Conservation (phyloP, 2,888 invertebrate genomes). For the Disparrhopalites patrizii region DNA sequence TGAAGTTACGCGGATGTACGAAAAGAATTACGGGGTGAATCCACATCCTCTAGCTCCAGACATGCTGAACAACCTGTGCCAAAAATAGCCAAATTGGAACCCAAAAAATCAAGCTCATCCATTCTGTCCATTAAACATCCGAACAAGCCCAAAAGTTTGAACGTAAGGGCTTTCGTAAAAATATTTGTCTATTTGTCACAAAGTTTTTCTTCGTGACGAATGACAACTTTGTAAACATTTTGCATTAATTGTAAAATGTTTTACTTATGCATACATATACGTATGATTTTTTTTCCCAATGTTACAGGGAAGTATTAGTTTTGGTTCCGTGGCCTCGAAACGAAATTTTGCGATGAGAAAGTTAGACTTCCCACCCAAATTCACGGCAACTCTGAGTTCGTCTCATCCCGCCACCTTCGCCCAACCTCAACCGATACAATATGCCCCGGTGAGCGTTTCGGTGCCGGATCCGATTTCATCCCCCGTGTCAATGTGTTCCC, state of each 20-base stretch:
- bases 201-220: too few species aligned
- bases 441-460: conserved; percentile 22
- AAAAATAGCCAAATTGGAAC: conserved; percentile 37
- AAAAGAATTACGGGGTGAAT: conserved; percentile 57
- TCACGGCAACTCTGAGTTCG: conserved; percentile 34
- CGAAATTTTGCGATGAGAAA: conserved; percentile 32
- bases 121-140: conserved; percentile 28
- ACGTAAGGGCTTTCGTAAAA: neutral
- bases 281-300: too few species aligned
- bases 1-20: conserved; percentile 68
- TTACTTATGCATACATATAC: too few species aligned
- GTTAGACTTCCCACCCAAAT: conserved; percentile 43
- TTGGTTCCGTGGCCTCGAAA: conserved; percentile 35
- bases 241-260: too few species aligned
- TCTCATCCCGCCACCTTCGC: conserved; percentile 28
- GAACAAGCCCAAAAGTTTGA: conserved; percentile 36
- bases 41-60: neutral
- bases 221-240: too few species aligned
- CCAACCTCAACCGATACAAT: conserved; percentile 27
- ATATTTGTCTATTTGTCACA: too few species aligned
- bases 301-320: conserved; percentile 37
- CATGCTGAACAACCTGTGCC: conserved; percentile 34
- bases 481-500: conserved; percentile 41
- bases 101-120: conserved; percentile 25
- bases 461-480: conserved; percentile 29